Conservation (phyloP, 2,113 vertebrate species). For the Rhinoderma darwinii region DNA sequence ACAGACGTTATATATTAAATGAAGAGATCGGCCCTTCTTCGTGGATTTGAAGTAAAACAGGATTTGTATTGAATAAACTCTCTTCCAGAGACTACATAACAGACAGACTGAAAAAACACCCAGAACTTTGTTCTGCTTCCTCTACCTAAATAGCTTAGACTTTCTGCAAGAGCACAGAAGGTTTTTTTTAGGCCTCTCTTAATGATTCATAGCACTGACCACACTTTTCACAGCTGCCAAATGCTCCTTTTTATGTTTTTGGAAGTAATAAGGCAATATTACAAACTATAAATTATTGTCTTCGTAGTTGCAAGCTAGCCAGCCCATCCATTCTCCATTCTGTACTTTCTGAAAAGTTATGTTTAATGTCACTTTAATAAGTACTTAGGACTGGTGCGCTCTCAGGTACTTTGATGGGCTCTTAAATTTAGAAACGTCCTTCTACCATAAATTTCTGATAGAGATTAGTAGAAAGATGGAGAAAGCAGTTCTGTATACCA, state of each 20-base stretch:
- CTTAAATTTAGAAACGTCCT: slow-evolving; percentile 72
- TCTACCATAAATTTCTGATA: slow-evolving; percentile 67
- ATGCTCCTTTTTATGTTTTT: slow-evolving; percentile 63
- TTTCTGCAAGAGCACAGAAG: slow-evolving; percentile 64
- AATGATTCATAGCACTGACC: slow-evolving; percentile 62
- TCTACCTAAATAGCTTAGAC: slow-evolving; percentile 52
- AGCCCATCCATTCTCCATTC: slow-evolving; percentile 63
- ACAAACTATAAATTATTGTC: slow-evolving; percentile 67
- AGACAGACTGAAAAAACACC: slow-evolving; percentile 13
- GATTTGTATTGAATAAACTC: slow-evolving; percentile 21
- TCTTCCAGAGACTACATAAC: slow-evolving; percentile 25
- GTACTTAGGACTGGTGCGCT: slow-evolving; percentile 64
- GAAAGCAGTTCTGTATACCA: slow-evolving; percentile 60
- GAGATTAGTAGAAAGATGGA: slow-evolving; percentile 62
- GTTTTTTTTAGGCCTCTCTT: slow-evolving; percentile 64
- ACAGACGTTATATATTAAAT: not conserved
- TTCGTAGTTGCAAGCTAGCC: slow-evolving; percentile 61
- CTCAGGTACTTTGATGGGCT: slow-evolving; percentile 71
- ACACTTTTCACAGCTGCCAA: slow-evolving; percentile 62
- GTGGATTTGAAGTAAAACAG: slow-evolving; percentile 5
- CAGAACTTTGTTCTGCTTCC: slow-evolving; percentile 49
- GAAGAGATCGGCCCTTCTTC: not conserved
- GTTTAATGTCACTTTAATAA: slow-evolving; percentile 71
- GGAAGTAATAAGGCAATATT: slow-evolving; percentile 69
- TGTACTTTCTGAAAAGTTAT: slow-evolving; percentile 68